A percentile compares a stretch with the other conserved stretches of the same genome.
Conservation (phyloP, 2,113 vertebrate species). For the Arenaria interpres region DNA sequence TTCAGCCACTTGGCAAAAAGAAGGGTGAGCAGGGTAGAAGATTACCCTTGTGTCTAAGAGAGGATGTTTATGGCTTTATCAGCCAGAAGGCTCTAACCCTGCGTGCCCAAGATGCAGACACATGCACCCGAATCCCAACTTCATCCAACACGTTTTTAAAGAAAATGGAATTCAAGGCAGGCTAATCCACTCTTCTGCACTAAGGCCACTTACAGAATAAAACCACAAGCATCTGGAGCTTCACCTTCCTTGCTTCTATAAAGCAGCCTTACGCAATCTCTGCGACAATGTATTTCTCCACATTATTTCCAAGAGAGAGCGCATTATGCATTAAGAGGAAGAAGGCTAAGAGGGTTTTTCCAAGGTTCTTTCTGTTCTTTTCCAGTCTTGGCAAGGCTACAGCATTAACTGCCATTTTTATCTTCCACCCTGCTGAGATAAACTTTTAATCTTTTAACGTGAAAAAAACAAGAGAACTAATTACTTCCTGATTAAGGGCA, state of each 20-base stretch:
- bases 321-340: neutral
- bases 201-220: neutral
- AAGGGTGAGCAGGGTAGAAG: neutral
- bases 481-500: conserved; percentile 32
- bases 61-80: neutral
- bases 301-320: neutral
- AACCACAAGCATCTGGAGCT: neutral
- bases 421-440: conserved; percentile 46
- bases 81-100: neutral
- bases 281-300: neutral
- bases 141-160: neutral
- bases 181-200: neutral
- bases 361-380: conserved; percentile 23
- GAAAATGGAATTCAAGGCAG: neutral
- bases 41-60: neutral
- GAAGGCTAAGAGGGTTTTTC: conserved; percentile 24
- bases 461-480: conserved; percentile 44
- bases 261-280: neutral
- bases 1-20: neutral
- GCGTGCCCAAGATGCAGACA: neutral
- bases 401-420: conserved; percentile 25
- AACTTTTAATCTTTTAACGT: conserved; percentile 49
- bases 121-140: neutral
- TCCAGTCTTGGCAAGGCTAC: conserved; percentile 19
- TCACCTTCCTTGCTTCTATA: neutral